Percentiles rank a stretch among this genome's conserved stretches.
Conservation (phyloP, 2,888 invertebrate species). For the Leptopilina syphax region DNA sequence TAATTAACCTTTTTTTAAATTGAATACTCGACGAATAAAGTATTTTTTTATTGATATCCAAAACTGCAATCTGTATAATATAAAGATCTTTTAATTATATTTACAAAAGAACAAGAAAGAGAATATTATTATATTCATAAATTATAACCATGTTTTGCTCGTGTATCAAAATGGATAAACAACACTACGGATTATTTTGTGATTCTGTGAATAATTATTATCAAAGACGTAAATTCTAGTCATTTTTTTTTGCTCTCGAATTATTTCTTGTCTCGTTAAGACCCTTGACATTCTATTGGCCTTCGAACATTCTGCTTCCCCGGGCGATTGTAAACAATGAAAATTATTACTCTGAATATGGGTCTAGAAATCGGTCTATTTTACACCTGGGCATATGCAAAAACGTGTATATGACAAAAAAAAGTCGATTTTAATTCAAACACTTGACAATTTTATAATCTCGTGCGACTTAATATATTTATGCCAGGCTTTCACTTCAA, state of each 20-base stretch:
- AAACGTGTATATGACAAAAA: background rate
- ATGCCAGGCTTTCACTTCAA: constrained; percentile 22
- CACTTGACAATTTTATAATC: constrained; percentile 3
- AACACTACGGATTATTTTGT: too few relatives aligned
- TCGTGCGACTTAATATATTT: background rate
- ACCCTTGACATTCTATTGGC: background rate
- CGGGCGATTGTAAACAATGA: constrained; percentile 28
- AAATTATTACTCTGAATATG: constrained; percentile 14
- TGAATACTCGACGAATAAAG: too few relatives aligned
- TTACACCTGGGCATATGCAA: background rate
- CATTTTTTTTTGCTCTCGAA: background rate
- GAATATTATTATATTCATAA: too few relatives aligned
- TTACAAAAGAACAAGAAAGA: too few relatives aligned
- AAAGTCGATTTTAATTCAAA: constrained; percentile 12
- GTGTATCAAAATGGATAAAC: too few relatives aligned
- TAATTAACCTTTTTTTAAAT: too few relatives aligned
- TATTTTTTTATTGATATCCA: too few relatives aligned
- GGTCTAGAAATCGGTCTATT: constrained; percentile 21
- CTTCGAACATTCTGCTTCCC: background rate
- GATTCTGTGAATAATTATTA: too few relatives aligned
- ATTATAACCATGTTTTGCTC: too few relatives aligned
- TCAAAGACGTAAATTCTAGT: too few relatives aligned
- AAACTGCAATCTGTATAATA: too few relatives aligned
- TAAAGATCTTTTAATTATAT: too few relatives aligned
- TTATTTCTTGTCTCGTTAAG: constrained; percentile 14